A percentile compares a stretch with the other conserved stretches of the same genome.
Conservation (phyloP, 2,888 invertebrate species). For the Drosophila pseudotakahashii region DNA sequence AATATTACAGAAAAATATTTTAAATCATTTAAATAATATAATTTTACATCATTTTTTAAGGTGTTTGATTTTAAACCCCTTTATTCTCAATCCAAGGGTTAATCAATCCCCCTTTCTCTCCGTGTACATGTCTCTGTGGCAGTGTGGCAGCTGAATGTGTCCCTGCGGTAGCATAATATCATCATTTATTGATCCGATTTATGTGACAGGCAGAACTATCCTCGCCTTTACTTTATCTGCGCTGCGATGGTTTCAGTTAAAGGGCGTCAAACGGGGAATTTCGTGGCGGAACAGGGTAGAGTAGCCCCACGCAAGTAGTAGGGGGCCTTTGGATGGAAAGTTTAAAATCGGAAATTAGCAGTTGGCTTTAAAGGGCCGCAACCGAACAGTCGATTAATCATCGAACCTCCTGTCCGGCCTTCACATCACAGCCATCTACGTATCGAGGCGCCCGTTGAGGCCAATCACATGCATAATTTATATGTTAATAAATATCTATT, state of each 20-base stretch:
- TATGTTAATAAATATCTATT: slow-evolving; percentile 79
- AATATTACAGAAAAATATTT: too few species aligned
- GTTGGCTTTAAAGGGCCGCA: slow-evolving; percentile 57
- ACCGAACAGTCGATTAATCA: slow-evolving; percentile 67
- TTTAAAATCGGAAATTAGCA: slow-evolving; percentile 67
- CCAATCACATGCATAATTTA: slow-evolving; percentile 78
- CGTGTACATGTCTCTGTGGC: slow-evolving; percentile 27
- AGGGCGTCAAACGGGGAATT: slow-evolving; percentile 8
- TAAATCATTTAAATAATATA: too few species aligned
- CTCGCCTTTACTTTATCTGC: slow-evolving; percentile 63
- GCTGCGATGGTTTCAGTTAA: slow-evolving; percentile 34
- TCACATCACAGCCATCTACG: background rate
- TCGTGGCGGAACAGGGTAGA: background rate
- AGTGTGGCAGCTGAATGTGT: slow-evolving; percentile 74
- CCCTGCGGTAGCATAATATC: slow-evolving; percentile 82
- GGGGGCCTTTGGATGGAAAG: background rate
- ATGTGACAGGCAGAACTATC: slow-evolving; percentile 80
- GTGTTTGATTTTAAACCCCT: too few species aligned
- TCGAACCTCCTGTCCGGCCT: slow-evolving; percentile 33
- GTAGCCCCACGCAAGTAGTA: too few species aligned
- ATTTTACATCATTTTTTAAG: too few species aligned
- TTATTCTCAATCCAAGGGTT: background rate
- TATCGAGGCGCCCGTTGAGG: slow-evolving; percentile 41
- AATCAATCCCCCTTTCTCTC: background rate
- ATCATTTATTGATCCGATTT: slow-evolving; percentile 83